Conservation (phyloP, 2,113 vertebrate genomes). For the Genyomyrus donnyi region DNA sequence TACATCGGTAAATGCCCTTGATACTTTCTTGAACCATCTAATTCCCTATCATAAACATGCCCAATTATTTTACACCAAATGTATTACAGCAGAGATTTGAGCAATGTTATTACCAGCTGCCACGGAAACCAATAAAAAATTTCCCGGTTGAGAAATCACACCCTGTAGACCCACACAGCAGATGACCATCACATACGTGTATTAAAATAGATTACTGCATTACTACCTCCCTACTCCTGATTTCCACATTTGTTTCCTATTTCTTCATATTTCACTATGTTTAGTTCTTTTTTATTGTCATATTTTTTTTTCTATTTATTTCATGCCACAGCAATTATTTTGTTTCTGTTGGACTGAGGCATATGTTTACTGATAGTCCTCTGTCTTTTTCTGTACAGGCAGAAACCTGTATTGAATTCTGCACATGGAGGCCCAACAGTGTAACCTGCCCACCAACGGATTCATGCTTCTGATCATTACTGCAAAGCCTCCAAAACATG, state of each 20-base stretch:
- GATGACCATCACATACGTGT: not conserved
- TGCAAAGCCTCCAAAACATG: not conserved
- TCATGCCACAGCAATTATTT: not conserved
- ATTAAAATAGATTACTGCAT: not conserved
- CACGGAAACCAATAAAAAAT: not conserved
- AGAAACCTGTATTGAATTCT: not conserved
- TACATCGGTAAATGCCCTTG: not conserved
- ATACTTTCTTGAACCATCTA: not conserved
- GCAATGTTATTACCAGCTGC: constrained; percentile 3
- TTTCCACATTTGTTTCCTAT: not conserved
- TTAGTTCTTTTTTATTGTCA: not conserved
- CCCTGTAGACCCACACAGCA: not conserved
- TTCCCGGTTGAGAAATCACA: not conserved
- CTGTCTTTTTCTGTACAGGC: not conserved
- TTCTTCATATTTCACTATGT: not conserved
- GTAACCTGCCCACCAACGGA: not conserved
- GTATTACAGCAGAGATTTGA: not conserved
- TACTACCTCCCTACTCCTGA: not conserved
- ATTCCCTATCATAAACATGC: not conserved
- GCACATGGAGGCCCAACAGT: not conserved
- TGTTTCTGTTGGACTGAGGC: not conserved
- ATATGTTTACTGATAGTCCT: not conserved
- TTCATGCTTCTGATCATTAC: not conserved
- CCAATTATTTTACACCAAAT: not conserved
- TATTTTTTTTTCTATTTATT: not conserved